Evolutionary conservation across 1,140 invertebrate genomes (phyloP), one percentile per base, ranked within the genome.

Genomic region (Anoplophora glabripennis): DNA sequence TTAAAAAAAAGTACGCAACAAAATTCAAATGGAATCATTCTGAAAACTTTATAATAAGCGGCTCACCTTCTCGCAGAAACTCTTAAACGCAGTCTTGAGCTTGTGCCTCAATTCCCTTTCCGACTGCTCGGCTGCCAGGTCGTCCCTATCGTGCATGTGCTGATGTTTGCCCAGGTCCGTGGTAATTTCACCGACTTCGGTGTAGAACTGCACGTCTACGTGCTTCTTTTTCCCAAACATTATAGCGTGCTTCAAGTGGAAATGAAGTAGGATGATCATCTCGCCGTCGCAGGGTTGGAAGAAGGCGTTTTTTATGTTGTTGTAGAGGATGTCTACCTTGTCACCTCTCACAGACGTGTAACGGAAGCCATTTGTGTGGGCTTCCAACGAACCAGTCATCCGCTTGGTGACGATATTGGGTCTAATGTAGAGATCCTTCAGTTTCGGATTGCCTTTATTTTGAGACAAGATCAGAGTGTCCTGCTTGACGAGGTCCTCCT

Each of bases 211-310:
- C 3, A 99, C 96, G 79, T 99, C 97, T 5, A 94, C 84, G 72
- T 99, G 96, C 74, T 99, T 99, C 80, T 99, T 99, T 78, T 99
- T 99, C 59, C 96, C 96, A 84, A 98, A 98, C 90, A 99, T 91
- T 61, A 99, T 98, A 28, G 96, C 94, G 77, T 99, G 93, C 80
- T 96, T 99, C 28, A 99, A 81, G 81, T 99, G 94, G 75, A 99
- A 99, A 83, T 99, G 98, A 44, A 99, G 80, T 7, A 99, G 78
- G 73, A 99, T 99, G 51, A 99, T 98, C 96, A 99, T 99, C 82
- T 99, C 98, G 57, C 94, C 92, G 78, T 99, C 97, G 77, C 97
- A 99, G 0, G 98, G 97, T 81, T 99, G 97, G 78, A 98, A 99
- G 79, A 99, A 98, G 5, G 98, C 96, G 77, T 99, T 96, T 75